Conservation (phyloP, 2,113 vertebrate species). For the Dendropsophus ebraccatus region DNA sequence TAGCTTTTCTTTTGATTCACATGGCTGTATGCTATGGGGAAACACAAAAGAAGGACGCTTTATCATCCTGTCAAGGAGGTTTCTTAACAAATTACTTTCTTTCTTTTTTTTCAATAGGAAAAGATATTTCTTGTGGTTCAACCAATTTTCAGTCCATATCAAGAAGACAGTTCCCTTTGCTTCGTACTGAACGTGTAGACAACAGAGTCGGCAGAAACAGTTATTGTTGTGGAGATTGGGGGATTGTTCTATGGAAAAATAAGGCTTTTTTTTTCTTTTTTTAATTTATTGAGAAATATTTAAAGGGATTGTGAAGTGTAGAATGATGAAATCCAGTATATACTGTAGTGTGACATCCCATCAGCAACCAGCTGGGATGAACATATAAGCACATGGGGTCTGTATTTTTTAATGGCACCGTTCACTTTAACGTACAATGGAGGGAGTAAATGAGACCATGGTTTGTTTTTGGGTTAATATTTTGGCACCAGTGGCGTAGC, state of each 20-base stretch:
- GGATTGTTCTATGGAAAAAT: background rate
- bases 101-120: slow-evolving; percentile 77
- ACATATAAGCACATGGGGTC: too few relatives aligned
- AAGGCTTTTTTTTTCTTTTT: background rate
- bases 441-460: too few relatives aligned
- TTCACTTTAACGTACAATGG: too few relatives aligned
- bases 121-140: slow-evolving; percentile 79
- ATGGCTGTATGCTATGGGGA: slow-evolving; percentile 73
- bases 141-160: slow-evolving; percentile 74
- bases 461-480: too few relatives aligned
- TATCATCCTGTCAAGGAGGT: slow-evolving; percentile 89
- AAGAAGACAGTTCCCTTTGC: background rate
- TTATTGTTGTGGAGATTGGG: background rate
- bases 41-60: slow-evolving; percentile 82
- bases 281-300: background rate
- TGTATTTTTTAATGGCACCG: too few relatives aligned
- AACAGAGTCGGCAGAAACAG: background rate
- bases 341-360: background rate
- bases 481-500: too few relatives aligned
- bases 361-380: background rate
- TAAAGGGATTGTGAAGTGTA: background rate
- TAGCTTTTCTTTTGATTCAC: slow-evolving; percentile 78
- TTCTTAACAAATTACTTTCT: slow-evolving; percentile 89
- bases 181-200: background rate
- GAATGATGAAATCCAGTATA: background rate